These are phyloP conservation scores for Drosophila suboccidentalis DNA, from an alignment of 2,888 invertebrate genomes.

Conservation along the genomic window DNA sequence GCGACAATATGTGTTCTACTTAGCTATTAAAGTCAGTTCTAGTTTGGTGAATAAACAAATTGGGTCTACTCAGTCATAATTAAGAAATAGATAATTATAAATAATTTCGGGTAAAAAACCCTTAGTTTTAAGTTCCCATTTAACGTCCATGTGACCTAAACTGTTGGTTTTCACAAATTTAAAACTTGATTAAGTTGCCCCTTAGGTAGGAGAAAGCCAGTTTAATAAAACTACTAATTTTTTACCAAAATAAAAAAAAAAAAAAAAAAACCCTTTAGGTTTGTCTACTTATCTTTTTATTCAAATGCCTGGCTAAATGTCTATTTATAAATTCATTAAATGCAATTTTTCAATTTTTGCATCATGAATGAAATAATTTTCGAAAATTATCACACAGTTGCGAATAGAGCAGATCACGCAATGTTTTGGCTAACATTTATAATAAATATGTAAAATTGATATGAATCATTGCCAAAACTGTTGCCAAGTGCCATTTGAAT, in stretches of 20 bases:
- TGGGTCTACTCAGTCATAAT: background rate
- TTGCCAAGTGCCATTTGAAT: slow-evolving; percentile 2
- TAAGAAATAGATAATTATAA: background rate
- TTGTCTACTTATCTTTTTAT: background rate
- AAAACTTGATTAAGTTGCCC: too few species aligned
- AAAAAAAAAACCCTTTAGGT: background rate
- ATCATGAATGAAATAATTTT: background rate
- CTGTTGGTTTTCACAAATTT: too few species aligned
- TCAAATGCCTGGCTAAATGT: background rate
- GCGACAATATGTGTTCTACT: slow-evolving; percentile 5
- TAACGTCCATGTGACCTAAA: too few species aligned
- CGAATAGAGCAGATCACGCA: background rate
- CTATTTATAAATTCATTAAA: slow-evolving; percentile 9
- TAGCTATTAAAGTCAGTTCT: slow-evolving; percentile 5
- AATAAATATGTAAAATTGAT: background rate
- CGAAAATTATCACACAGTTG: background rate
- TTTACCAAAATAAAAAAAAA: too few species aligned
- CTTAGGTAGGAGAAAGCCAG: too few species aligned
- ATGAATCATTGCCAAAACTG: slow-evolving; percentile 8
- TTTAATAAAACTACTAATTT: too few species aligned
- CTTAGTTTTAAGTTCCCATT: too few species aligned
- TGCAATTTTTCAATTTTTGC: background rate
- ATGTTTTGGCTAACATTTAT: background rate
- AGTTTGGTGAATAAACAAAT: slow-evolving; percentile 4
- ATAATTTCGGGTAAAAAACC: background rate